Percentiles rank a stretch among this genome's conserved stretches.
These are phyloP conservation scores for Malacoctenus gilli DNA, from an alignment of 2,797 vertebrate species.

Conservation along the genomic window DNA sequence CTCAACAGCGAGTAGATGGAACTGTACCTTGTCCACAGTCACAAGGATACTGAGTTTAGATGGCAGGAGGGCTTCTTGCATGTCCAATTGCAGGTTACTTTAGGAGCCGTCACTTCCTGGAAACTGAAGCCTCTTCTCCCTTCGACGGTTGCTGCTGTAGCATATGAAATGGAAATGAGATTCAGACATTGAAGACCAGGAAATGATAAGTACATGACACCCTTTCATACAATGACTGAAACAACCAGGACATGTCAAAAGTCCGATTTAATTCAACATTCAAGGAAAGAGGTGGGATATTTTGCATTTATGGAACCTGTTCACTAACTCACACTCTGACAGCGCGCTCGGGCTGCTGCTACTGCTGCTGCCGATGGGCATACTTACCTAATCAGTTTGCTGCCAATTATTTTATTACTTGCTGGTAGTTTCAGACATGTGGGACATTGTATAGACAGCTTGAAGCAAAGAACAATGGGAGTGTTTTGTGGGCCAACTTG, in stretches of 20 bases:
- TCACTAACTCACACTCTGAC: slow-evolving; percentile 8
- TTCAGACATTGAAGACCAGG: slow-evolving; percentile 9
- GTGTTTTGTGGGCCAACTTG: too few species aligned
- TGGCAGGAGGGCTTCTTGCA: too few species aligned
- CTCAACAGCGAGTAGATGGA: too few species aligned
- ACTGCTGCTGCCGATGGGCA: too few species aligned
- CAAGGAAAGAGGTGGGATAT: background rate
- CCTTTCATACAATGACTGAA: slow-evolving; percentile 10
- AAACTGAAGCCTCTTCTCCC: background rate
- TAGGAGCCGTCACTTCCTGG: background rate
- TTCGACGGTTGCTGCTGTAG: background rate
- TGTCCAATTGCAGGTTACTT: too few species aligned
- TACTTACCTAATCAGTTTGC: slow-evolving; percentile 9
- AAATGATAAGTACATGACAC: slow-evolving; percentile 27
- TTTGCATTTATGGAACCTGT: slow-evolving; percentile 6
- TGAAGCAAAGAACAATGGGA: too few species aligned
- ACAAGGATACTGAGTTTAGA: too few species aligned
- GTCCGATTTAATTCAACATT: background rate
- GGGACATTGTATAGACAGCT: too few species aligned
- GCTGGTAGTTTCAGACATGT: background rate
- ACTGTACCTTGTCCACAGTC: too few species aligned
- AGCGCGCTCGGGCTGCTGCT: too few species aligned
- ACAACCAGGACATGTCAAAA: slow-evolving; percentile 10
- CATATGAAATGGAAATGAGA: slow-evolving; percentile 8
- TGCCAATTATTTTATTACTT: slow-evolving; percentile 16